These are phyloP conservation scores for Eupeodes corollae DNA, from an alignment of 1,140 invertebrate genomes.

Conservation along the genomic window DNA sequence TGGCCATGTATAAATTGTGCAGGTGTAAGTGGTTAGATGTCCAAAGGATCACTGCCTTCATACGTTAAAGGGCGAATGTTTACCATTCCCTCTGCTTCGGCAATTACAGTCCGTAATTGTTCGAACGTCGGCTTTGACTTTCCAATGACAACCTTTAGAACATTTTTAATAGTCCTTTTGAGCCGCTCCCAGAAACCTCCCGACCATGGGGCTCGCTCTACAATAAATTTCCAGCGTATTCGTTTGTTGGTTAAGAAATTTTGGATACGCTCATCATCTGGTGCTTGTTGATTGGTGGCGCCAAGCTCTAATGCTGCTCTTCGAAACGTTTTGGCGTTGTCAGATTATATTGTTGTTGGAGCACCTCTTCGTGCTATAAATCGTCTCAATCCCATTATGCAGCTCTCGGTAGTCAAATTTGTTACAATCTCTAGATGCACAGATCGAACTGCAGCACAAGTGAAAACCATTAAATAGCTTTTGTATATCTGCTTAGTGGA, in stretches of 20 bases:
- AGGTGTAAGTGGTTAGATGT: neutral
- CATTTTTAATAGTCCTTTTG: conserved; percentile 13
- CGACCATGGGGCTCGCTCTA: conserved; percentile 34
- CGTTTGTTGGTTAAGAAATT: neutral
- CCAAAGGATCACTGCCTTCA: neutral
- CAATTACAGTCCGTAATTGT: neutral
- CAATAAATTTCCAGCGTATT: conserved; percentile 37
- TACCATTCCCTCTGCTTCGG: neutral
- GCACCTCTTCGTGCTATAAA: conserved; percentile 28
- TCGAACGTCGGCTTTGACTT: neutral
- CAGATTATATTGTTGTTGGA: conserved; percentile 29
- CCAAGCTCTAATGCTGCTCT: conserved; percentile 5
- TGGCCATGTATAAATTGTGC: neutral
- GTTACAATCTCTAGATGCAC: conserved; percentile 31
- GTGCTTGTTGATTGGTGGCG: neutral
- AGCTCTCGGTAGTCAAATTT: conserved; percentile 18
- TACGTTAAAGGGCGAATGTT: neutral
- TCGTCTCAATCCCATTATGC: conserved; percentile 20
- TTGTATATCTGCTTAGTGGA: conserved; percentile 11
- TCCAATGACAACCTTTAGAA: neutral
- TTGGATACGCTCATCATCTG: neutral
- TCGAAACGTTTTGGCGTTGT: conserved; percentile 36
- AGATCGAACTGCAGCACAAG: conserved; percentile 27
- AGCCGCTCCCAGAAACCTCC: conserved; percentile 25
- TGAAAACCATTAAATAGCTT: conserved; percentile 14